Evolutionary conservation across 2,888 invertebrate species (phyloP).

Genomic region (Oligia fasciuncula): DNA sequence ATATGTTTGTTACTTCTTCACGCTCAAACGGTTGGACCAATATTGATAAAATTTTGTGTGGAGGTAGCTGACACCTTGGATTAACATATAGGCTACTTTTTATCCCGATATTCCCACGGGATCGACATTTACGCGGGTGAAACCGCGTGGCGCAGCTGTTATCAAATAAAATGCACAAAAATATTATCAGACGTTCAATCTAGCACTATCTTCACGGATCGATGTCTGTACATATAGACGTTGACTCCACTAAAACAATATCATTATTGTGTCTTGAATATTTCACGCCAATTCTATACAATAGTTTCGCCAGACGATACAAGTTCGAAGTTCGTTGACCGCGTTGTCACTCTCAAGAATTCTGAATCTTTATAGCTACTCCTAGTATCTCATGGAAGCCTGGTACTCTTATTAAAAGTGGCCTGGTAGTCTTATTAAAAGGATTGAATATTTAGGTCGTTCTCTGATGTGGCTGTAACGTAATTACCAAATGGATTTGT

Average conservation of each 20-base stretch:
- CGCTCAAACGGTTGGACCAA: too few species aligned
- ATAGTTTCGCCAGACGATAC: constrained; percentile 34
- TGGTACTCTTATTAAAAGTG: constrained; percentile 7
- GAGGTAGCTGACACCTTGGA: too few species aligned
- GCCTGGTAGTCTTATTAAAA: constrained; percentile 32
- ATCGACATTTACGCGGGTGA: too few species aligned
- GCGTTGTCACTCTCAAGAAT: constrained; percentile 40
- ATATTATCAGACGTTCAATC: background rate
- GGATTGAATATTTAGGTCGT: constrained; percentile 54
- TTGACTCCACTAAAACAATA: constrained; percentile 1
- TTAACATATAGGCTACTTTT: too few species aligned
- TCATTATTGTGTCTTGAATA: constrained; percentile 32
- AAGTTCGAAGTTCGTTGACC: constrained; percentile 43
- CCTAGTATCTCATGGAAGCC: constrained; percentile 34
- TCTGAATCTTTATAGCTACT: constrained; percentile 31
- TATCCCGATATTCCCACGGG: too few species aligned
- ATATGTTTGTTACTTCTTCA: too few species aligned
- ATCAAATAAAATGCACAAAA: background rate
- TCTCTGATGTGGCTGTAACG: constrained; percentile 34
- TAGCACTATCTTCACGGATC: background rate
- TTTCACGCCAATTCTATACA: constrained; percentile 29
- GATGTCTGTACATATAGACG: constrained; percentile 18
- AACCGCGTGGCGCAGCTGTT: too few species aligned
- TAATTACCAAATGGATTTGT: constrained; percentile 66
- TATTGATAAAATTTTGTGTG: too few species aligned